Base-by-base conservation (phyloP, 1,140 invertebrate genomes). In the Leucophenga varia region DNA sequence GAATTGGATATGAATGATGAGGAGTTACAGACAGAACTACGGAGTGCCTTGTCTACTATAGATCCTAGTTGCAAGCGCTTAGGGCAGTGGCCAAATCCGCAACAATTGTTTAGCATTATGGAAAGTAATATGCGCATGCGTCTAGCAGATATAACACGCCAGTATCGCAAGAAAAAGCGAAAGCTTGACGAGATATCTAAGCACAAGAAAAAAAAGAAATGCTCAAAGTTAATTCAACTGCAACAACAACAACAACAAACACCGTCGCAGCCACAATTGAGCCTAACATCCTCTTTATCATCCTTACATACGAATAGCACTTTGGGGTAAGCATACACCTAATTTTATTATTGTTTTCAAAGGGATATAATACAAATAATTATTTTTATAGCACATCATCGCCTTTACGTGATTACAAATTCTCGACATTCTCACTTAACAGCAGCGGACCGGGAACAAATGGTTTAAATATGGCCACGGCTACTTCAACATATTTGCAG, bases 121-220 rank as follows among this genome's bases (percentile, higher is more conserved):
- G 89, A 92, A 70, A 75, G 86, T 49, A 85, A 89, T 58, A 91
- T 93, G 87, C 79, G 88, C 19, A 82, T 86, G 70, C 80, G 84
- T 31, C 64, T 93, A 44, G 88, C 89, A 1, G 88, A 91, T 30
- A 79, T 94, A 21, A 88, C 91, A 59, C 79, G 85, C 35, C 84
- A 89, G 56, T 93, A 90, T 65, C 83, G 84, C 49, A 89, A 93
- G 59, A 92, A 90, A 67, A 87, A 91, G 69, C 84, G 82, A 40
- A 89, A 93, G 72, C 72, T 93, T 2, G 84, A 83, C 25, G 87
- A 86, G 52, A 77, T 94, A 14, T 82, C 77, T 47, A 72, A 72
- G 50, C 63, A 61, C 32, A 72, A 69, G 39, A 71, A 72, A 22
- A 72, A 72, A 48, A 68, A 68, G 50, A 70, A 70, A 57, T 67